Evolutionary conservation across 2,888 invertebrate genomes (phyloP).

Genomic region (Phorcus lineatus): DNA sequence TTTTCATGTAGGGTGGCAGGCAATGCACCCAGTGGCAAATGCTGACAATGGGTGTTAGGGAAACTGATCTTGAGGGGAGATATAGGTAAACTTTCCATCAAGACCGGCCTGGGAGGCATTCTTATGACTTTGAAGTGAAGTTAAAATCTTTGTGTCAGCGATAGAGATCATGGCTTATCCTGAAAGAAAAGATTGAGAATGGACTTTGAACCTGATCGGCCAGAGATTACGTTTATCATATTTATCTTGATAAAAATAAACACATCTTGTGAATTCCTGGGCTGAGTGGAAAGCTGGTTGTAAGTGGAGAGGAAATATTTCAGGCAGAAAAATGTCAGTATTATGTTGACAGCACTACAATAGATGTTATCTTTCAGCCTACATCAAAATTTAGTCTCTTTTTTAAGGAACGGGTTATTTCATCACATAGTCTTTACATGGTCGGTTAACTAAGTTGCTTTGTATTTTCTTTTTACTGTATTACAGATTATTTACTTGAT

Average conservation of each 20-base stretch:
- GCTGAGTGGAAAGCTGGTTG: neutral
- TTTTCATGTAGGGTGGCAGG: neutral
- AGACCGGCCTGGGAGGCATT: neutral
- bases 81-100: conserved; percentile 13
- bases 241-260: conserved; percentile 9
- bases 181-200: conserved; percentile 11
- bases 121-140: neutral
- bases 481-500: too few species aligned
- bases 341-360: neutral
- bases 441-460: too few species aligned
- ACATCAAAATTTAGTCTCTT: too few species aligned
- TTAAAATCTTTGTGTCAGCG: neutral
- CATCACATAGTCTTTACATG: too few species aligned
- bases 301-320: neutral
- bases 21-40: neutral
- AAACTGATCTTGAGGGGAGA: neutral
- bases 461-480: too few species aligned
- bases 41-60: neutral
- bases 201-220: conserved; percentile 9
- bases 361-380: neutral
- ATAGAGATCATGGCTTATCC: conserved; percentile 3
- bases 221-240: conserved; percentile 13
- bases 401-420: too few species aligned
- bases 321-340: conserved; percentile 4
- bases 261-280: conserved; percentile 4